These are phyloP conservation scores for Pyrocephalus nanus DNA, from an alignment of 2,797 vertebrate species.

Conservation along the genomic window DNA sequence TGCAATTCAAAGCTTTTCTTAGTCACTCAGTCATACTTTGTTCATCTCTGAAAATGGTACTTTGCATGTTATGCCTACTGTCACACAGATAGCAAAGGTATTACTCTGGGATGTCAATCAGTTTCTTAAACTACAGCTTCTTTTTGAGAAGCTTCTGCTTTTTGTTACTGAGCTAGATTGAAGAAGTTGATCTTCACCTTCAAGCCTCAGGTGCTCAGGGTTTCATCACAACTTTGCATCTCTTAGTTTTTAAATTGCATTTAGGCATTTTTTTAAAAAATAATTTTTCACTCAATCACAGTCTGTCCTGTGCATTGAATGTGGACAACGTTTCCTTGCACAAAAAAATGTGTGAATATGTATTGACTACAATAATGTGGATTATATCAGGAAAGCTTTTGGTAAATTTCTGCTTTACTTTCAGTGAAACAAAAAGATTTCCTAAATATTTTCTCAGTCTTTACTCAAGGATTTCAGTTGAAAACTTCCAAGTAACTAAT, in stretches of 20 bases:
- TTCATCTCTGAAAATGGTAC: background rate
- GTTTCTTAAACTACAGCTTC: background rate
- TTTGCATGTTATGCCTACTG: background rate
- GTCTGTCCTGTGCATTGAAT: background rate
- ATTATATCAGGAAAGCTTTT: background rate
- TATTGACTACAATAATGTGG: background rate
- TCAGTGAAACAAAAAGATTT: background rate
- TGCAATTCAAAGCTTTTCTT: background rate
- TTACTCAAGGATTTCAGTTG: background rate
- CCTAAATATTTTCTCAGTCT: background rate
- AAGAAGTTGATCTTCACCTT: background rate
- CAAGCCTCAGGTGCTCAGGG: background rate
- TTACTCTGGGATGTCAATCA: background rate
- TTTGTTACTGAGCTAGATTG: background rate
- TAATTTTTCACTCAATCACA: background rate
- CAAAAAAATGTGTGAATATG: background rate
- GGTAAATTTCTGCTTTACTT: background rate
- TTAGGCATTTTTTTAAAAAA: background rate
- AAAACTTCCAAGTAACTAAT: background rate
- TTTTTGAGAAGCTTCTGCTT: background rate
- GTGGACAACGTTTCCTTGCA: background rate
- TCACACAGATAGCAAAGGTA: background rate
- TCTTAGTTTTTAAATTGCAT: background rate
- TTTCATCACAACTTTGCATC: background rate
- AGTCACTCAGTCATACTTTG: background rate